Conservation (phyloP, 2,888 invertebrate species). For the Caenorhabditis uteleia region DNA sequence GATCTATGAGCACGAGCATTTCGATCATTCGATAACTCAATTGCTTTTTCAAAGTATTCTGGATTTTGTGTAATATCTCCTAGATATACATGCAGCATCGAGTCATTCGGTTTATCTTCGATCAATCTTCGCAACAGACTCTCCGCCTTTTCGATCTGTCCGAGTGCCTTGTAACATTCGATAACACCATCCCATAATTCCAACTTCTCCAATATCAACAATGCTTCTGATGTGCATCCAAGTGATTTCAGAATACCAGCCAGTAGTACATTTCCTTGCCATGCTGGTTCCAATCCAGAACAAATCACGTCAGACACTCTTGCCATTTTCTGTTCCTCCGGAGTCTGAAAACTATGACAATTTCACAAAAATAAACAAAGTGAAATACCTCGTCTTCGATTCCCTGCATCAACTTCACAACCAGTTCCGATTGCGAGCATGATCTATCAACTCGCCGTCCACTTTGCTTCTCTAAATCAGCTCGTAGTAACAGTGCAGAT, state of each 20-base stretch:
- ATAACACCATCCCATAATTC: constrained; percentile 91
- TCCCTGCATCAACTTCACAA: constrained; percentile 56
- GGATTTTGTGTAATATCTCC: constrained; percentile 85
- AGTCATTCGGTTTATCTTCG: constrained; percentile 72
- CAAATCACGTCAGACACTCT: constrained; percentile 23
- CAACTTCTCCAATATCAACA: constrained; percentile 73
- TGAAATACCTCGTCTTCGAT: constrained; percentile 33
- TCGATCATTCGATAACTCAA: constrained; percentile 78
- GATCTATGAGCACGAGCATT: constrained; percentile 87
- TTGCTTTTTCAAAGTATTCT: constrained; percentile 85
- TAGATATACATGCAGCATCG: constrained; percentile 84
- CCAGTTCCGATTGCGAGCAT: constrained; percentile 58
- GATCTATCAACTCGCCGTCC: constrained; percentile 86
- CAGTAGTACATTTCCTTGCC: constrained; percentile 54
- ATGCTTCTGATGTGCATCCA: constrained; percentile 70
- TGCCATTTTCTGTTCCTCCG: background rate
- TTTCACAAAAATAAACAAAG: background rate
- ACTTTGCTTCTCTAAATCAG: constrained; percentile 80
- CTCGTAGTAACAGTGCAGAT: constrained; percentile 80
- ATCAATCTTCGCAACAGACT: constrained; percentile 83
- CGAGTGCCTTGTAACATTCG: constrained; percentile 84
- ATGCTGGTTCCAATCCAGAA: constrained; percentile 54
- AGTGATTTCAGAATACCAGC: constrained; percentile 59
- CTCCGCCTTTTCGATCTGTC: constrained; percentile 84
- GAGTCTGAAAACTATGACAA: background rate